A percentile compares a stretch with the other conserved stretches of the same genome.
Conservation (phyloP, 2,888 invertebrate species). For the Xestia sexstrigata region DNA sequence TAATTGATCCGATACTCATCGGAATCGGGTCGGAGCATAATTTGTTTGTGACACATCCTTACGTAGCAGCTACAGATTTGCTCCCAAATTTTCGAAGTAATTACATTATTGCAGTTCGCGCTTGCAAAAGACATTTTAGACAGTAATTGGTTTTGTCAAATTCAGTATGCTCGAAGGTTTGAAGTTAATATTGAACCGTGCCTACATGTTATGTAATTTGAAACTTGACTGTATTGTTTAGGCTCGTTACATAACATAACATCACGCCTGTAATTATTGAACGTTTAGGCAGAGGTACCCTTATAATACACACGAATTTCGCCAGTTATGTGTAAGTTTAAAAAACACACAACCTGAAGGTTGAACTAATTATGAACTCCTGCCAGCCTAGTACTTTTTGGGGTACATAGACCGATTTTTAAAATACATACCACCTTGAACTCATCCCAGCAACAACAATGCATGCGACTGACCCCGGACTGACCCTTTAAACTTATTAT, state of each 20-base stretch:
- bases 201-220: neutral
- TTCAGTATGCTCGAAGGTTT: neutral
- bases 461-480: too few relatives aligned
- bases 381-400: too few relatives aligned
- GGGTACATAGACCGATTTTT: too few relatives aligned
- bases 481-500: too few relatives aligned
- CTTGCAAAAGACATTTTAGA: constrained; percentile 30
- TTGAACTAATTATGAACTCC: too few relatives aligned
- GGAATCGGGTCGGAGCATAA: neutral
- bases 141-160: constrained; percentile 16
- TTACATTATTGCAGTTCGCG: neutral
- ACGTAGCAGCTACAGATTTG: neutral
- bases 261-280: neutral
- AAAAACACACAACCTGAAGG: too few relatives aligned
- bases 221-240: neutral
- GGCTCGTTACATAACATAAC: neutral
- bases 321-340: too few relatives aligned
- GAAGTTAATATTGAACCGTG: neutral
- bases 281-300: neutral
- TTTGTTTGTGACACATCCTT: neutral
- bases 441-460: too few relatives aligned
- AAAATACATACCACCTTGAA: too few relatives aligned
- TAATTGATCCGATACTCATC: neutral
- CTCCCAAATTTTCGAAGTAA: neutral
- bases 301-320: neutral